Evolutionary conservation across 1,140 invertebrate genomes (phyloP), one percentile per base, ranked within the genome.

Genomic region (Lepidurus packardi): DNA sequence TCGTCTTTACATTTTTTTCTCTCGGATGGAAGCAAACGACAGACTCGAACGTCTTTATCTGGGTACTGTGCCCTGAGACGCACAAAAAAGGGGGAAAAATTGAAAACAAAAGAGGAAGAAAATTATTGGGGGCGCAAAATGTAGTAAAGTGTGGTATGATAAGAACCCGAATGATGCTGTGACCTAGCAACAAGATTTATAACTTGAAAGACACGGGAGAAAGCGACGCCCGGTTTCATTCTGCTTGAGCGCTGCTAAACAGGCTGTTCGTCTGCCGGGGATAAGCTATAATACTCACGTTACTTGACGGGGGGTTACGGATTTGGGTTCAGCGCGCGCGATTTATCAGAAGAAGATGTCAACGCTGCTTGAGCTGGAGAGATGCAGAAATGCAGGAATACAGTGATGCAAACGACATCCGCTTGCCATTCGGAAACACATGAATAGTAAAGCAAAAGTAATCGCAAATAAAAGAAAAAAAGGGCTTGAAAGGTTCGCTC

Each of bases 381-480:
- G 21, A 65, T 21, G 53, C 53, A 65, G 53, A 65, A 65, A 3
- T 34, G 53, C 53, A 65, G 53, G 21, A 65, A 4, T 34, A n/a
- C 53, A 65, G 53, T n/a, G 21, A 65, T 65, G 53, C 53, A 65
- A 65, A 65, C 53, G 53, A 65, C 53, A 65, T 65, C 53, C 53
- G 53, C 53, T 65, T 1, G 9, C 21, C 13, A 21, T 65, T 65
- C 21, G 16, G 9, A 16, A 65, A 65, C 53, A 16, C 53, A n/a
- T 16, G 13, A 65, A 65, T 13, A 34, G 34, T 34, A 34, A 34
- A 34, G 34, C 34, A 34, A 34, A 34, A 34, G 34, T 34, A 34
- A 34, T 34, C 34, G 34, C 4, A 34, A 34, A 34, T 4, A 34
- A 65, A 16, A 0, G 6, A 7, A 47, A 65, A 16, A 65, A 65